phyloP scores from a whole-genome alignment of 2,797 vertebrate genomes.

The Sternarchorhynchus goeldii region DNA sequence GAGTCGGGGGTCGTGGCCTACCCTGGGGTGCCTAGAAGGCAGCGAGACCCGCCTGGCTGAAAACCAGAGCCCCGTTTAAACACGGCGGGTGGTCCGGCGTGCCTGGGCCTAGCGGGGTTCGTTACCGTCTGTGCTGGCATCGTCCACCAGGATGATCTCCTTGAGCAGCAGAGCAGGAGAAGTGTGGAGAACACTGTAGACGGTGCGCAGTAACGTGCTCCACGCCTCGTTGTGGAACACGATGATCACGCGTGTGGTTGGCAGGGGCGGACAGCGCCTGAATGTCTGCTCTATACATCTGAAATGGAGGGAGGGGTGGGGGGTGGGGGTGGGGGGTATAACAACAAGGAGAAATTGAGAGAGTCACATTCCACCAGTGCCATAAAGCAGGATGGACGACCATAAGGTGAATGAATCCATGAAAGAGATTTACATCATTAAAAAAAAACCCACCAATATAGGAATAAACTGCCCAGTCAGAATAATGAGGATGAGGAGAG shows the following conservation, averaged over 20 bases:
- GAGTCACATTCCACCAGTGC: background rate
- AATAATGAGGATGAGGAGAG: constrained; percentile 56
- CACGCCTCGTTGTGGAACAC: constrained; percentile 99
- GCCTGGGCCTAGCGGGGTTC: background rate
- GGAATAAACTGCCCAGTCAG: constrained; percentile 48
- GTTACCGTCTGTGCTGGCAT: constrained; percentile 94
- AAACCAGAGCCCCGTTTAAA: constrained; percentile 58
- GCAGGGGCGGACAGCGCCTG: constrained; percentile 89
- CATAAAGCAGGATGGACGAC: constrained; percentile 16
- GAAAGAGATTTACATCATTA: constrained; percentile 29
- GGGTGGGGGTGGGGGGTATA: constrained; percentile 34
- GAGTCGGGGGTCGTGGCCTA: constrained; percentile 42
- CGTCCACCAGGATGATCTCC: constrained; percentile 98
- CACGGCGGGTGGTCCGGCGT: constrained; percentile 48
- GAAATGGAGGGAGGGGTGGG: constrained; percentile 44
- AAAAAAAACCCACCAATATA: constrained; percentile 6
- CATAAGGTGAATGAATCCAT: constrained; percentile 32
- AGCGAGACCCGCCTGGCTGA: constrained; percentile 52
- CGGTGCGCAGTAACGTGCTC: constrained; percentile 95
- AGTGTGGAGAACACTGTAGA: constrained; percentile 96
- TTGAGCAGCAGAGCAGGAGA: constrained; percentile 94
- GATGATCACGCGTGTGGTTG: constrained; percentile 95
- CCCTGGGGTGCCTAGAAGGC: constrained; percentile 42
- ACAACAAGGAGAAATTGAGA: constrained; percentile 6
- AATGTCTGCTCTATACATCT: constrained; percentile 99